Percentiles rank a stretch among this genome's conserved stretches.
These are phyloP conservation scores for Vanessa tameamea DNA, from an alignment of 1,140 invertebrate genomes.

Conservation along the genomic window DNA sequence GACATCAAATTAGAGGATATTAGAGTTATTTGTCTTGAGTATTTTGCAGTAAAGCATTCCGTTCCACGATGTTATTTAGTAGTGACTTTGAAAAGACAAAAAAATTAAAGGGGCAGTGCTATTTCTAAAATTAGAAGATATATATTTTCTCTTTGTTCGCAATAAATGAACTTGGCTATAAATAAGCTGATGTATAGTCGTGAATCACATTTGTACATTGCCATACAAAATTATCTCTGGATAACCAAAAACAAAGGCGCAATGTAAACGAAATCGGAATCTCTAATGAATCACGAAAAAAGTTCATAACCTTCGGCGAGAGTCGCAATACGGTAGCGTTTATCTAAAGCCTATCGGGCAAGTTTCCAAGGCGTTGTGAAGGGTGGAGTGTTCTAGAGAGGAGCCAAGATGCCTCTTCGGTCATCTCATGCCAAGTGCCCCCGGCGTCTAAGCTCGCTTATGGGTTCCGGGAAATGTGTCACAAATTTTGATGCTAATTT, in stretches of 20 bases:
- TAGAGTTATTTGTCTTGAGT: neutral
- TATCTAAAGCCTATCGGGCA: conserved; percentile 71
- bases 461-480: conserved; percentile 28
- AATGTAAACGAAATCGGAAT: conserved; percentile 23
- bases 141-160: conserved; percentile 17
- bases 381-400: conserved; percentile 39
- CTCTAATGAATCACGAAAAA: conserved; percentile 33
- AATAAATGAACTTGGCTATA: conserved; percentile 13
- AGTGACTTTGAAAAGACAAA: neutral
- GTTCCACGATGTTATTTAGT: neutral
- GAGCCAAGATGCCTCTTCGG: conserved; percentile 56
- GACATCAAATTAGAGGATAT: conserved; percentile 1
- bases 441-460: conserved; percentile 32
- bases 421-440: conserved; percentile 55
- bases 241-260: conserved; percentile 20
- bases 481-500: conserved; percentile 24
- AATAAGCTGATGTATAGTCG: conserved; percentile 15
- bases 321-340: conserved; percentile 45
- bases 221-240: conserved; percentile 24
- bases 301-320: conserved; percentile 28
- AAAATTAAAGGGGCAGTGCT: neutral
- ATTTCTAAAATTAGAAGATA: neutral
- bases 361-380: conserved; percentile 57
- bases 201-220: conserved; percentile 22
- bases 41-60: conserved; percentile 1